Evolutionary conservation across 2,797 vertebrate genomes (phyloP), one percentile per base, ranked within the genome.

Genomic region (Lagocephalus sceleratus): DNA sequence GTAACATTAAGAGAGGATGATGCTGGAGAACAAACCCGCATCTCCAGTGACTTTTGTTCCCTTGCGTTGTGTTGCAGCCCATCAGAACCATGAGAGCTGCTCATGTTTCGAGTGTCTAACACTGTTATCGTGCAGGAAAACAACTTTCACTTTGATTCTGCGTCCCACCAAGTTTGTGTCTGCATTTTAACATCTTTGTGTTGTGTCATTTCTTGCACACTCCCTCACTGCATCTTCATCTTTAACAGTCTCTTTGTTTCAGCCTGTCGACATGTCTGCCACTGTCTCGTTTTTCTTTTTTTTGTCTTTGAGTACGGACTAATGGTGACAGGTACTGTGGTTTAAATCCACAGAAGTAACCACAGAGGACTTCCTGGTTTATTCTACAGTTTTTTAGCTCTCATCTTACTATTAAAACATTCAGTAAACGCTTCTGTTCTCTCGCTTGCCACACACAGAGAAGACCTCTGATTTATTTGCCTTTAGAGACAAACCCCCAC

Each of bases 391-490:
- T 42, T 54, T 71, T 67, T 40, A 54, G 67, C 51, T 73, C 51
- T 70, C 52, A 57, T 73, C 59, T 63, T 21, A 5, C 20, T 57
- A 51, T 61, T 64, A 57, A 77, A 76, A 76, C 66, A 78, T 49
- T 32, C 56, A 58, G 55, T 47, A 64, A 68, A 63, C 8, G 52
- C 67, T 48, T 45, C 57, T n/a, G 14, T 67, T 67, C 14, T 11
- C 61, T 46, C 57, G 54, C 69, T 64, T 54, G n/a, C 47, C 59
- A 59, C 57, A 64, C 50, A 45, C 47, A 0, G 25, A 55, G 68
- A 73, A 61, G 59, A 76, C 73, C 62, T 62, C 76, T 64, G 66
- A 69, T 64, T 65, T 68, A 59, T 75, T 35, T 60, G 49, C 58
- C 76, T 68, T 58, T n/a, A 63, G 75, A 71, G 60, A 82, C 48